A percentile compares a stretch with the other conserved stretches of the same genome.
phyloP scores from a whole-genome alignment of 2,113 vertebrate species.

The Hippolais icterina region DNA sequence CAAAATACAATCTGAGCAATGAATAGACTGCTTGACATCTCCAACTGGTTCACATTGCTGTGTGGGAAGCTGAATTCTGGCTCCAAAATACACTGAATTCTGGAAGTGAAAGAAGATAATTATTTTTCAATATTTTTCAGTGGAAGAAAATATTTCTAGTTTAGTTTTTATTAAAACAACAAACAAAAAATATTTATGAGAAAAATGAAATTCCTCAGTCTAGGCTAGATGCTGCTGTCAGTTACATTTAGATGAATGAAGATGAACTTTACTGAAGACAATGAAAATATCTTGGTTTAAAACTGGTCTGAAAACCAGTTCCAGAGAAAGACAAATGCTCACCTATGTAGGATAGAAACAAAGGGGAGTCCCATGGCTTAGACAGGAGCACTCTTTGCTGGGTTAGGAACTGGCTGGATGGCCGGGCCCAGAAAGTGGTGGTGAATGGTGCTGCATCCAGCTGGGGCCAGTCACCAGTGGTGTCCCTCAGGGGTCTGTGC shows the following conservation, averaged over 20 bases:
- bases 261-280: neutral
- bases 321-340: neutral
- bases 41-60: neutral
- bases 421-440: neutral
- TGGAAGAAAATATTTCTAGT: neutral
- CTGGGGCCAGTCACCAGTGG: neutral
- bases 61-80: neutral
- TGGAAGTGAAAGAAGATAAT: neutral
- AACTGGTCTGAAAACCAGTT: neutral
- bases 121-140: neutral
- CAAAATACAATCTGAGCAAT: slow-evolving; percentile 12
- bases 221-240: neutral
- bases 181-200: neutral
- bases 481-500: neutral
- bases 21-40: neutral
- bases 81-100: neutral
- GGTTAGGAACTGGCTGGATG: neutral
- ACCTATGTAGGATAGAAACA: neutral
- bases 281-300: neutral
- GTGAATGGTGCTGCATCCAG: neutral
- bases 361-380: neutral
- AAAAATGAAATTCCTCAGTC: neutral
- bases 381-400: neutral
- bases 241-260: neutral
- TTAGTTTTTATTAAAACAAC: neutral